These are phyloP conservation scores for Pseudorhombus dupliciocellatus DNA, from an alignment of 2,113 vertebrate genomes.

Conservation along the genomic window DNA sequence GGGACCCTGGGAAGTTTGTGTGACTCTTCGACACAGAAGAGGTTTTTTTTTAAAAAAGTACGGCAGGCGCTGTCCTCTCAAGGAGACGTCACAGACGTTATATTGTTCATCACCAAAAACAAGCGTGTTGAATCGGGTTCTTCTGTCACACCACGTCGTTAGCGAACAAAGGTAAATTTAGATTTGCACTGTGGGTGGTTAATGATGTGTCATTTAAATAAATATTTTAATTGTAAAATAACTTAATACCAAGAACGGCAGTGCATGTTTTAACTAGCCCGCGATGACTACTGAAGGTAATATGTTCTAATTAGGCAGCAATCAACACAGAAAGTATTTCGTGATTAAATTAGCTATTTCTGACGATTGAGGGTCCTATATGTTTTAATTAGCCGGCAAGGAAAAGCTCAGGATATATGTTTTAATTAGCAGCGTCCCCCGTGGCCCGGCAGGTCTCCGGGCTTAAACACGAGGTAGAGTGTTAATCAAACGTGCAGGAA, in stretches of 20 bases:
- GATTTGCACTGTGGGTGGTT: too few relatives aligned
- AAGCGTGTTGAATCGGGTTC: too few relatives aligned
- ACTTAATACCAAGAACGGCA: constrained; percentile 34
- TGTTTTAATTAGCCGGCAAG: constrained; percentile 75
- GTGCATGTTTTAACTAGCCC: constrained; percentile 70
- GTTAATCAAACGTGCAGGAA: constrained; percentile 78
- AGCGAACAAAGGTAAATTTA: too few relatives aligned
- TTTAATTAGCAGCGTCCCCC: constrained; percentile 75
- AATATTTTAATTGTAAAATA: too few relatives aligned
- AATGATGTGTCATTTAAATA: too few relatives aligned
- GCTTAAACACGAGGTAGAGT: constrained; percentile 61
- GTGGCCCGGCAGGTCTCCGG: constrained; percentile 58
- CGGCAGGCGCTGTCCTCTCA: too few relatives aligned
- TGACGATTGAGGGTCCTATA: constrained; percentile 71
- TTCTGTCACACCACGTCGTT: too few relatives aligned
- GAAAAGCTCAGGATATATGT: constrained; percentile 68
- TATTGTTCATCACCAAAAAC: too few relatives aligned
- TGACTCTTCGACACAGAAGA: not conserved
- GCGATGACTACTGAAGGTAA: constrained; percentile 61
- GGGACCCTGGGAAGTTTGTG: constrained; percentile 1
- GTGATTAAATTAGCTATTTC: constrained; percentile 69
- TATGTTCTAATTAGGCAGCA: constrained; percentile 67
- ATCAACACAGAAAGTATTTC: constrained; percentile 56
- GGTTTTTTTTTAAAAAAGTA: not conserved
- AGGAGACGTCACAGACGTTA: too few relatives aligned